A percentile compares a stretch with the other conserved stretches of the same genome.
Conservation (phyloP, 2,113 vertebrate species). For the Propithecus coquereli region DNA sequence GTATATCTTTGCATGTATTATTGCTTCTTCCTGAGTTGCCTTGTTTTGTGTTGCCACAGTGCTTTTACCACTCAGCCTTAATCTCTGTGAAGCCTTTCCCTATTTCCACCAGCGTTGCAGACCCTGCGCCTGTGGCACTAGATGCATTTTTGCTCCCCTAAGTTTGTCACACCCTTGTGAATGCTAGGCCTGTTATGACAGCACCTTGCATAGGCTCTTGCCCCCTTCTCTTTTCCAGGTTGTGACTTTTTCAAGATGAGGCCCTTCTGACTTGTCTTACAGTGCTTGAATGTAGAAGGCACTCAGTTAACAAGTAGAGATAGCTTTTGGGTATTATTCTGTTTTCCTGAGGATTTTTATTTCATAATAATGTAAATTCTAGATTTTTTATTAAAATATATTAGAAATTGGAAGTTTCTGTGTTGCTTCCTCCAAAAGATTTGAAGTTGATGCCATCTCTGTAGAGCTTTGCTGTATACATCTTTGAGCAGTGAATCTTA, state of each 20-base stretch:
- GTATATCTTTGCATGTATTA: not conserved
- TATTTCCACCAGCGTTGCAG: not conserved
- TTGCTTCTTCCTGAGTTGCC: not conserved
- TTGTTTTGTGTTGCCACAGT: accelerated
- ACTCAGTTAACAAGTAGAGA: not conserved
- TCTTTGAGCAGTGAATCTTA: not conserved
- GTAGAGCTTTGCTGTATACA: not conserved
- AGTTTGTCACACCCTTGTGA: not conserved
- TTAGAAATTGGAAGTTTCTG: not conserved
- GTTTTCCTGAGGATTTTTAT: not conserved
- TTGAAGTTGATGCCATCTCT: not conserved
- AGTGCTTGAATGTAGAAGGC: not conserved
- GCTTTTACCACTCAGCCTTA: not conserved
- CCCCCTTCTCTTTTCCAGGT: not conserved
- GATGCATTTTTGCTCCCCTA: not conserved
- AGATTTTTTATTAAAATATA: not conserved
- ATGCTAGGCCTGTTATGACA: not conserved
- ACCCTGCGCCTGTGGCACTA: not conserved
- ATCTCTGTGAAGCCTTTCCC: not conserved
- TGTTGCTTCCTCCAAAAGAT: not conserved
- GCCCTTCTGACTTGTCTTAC: not conserved
- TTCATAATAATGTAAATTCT: not conserved
- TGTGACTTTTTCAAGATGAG: not conserved
- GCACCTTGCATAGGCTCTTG: too few species aligned
- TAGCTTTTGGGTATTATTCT: not conserved